Evolutionary conservation across 1,140 invertebrate genomes (phyloP), one percentile per base, ranked within the genome.

Genomic region (Drosophila micromelanica): DNA sequence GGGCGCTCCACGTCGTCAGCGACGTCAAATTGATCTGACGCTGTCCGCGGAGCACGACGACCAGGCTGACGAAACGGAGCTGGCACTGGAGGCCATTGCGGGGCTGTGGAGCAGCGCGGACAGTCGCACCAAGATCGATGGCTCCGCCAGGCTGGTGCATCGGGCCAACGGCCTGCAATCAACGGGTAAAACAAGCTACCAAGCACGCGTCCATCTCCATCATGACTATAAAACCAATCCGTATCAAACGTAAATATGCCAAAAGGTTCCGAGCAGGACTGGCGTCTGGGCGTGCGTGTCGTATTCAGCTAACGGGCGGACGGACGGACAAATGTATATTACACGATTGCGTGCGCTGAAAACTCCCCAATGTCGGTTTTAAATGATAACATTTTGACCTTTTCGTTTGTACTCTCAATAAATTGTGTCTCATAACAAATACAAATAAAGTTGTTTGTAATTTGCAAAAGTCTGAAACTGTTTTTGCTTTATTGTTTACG

Each of bases 61-160:
- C 43, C 81, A 90, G 49, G 81, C 90, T 3, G 82, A 81, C 15
- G 86, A 90, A 13, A 92, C 91, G 5, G 91, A 92, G 55, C 51
- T 92, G 54, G 85, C 91, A 0, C n/a, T 91, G 20, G 91, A 92
- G 64, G 91, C 91, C 0, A 92, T 91, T 46, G 91, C 91, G 0
- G 90, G 90, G n/a, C 64, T 92, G 1, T 92, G 91, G 91, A 80
- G 84, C 15, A 92, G 91, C 46, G 55, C 79, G 0, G 91, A 92
- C 46, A 86, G 82, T 5, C 73, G 90, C 3, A 92, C 91, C 0
- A 89, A 91, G 46, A 62, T 92, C 15, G 91, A 92, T 20, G 91
- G 91, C 5, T 89, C 91, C 0, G 91, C 89, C 0, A 73, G 79
- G 7, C 68, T 92, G 1, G 74, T 91, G 51, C 91, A 92, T 69